Conservation (phyloP, 2,797 vertebrate species). For the Poecile montanus region DNA sequence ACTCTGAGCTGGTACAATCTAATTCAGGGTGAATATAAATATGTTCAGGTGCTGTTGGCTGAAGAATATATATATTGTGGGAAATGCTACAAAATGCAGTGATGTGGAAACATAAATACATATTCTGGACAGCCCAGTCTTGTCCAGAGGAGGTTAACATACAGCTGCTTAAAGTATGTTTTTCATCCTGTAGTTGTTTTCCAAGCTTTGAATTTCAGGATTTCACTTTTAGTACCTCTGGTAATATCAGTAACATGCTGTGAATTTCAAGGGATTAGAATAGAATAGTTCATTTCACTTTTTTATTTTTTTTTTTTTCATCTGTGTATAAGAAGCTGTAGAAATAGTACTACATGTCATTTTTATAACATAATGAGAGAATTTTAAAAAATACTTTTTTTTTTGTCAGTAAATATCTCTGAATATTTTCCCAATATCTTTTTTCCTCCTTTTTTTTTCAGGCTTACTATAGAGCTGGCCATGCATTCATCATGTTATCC, state of each 20-base stretch:
- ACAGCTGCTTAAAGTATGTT: neutral
- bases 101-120: neutral
- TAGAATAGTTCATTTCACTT: neutral
- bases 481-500: constrained; percentile 66
- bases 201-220: neutral
- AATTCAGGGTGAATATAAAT: neutral
- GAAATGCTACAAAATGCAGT: neutral
- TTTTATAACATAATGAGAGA: neutral
- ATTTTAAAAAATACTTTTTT: neutral
- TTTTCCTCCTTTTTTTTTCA: constrained; percentile 4
- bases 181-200: neutral
- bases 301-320: neutral
- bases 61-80: neutral
- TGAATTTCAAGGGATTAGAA: neutral
- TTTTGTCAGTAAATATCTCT: neutral
- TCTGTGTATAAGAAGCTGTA: neutral
- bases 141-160: neutral
- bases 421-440: neutral
- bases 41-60: neutral
- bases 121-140: neutral
- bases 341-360: neutral
- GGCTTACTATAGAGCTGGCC: constrained; percentile 79
- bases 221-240: neutral
- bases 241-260: neutral
- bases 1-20: neutral